Percentiles rank a stretch among this genome's conserved stretches.
These are phyloP conservation scores for Dolichotis patagonum DNA, from an alignment of 2,113 vertebrate genomes.

Conservation along the genomic window DNA sequence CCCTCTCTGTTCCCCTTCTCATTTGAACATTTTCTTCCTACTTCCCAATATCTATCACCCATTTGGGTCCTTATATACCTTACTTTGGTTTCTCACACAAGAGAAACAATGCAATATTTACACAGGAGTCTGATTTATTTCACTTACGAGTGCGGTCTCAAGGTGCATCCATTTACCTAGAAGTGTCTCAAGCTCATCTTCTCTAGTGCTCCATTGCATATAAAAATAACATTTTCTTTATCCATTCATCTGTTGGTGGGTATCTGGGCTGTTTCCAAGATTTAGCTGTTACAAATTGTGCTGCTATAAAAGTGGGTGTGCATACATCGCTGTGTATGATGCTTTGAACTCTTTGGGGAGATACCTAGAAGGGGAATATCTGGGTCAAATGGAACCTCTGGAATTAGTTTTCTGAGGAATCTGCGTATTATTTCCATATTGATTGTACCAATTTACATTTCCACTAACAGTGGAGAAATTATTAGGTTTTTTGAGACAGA, in stretches of 20 bases:
- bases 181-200: not conserved
- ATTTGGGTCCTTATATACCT: not conserved
- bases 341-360: not conserved
- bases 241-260: not conserved
- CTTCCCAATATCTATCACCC: not conserved
- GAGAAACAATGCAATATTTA: not conserved
- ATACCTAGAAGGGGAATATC: not conserved
- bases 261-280: not conserved
- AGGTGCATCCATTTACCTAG: not conserved
- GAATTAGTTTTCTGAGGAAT: not conserved
- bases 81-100: not conserved
- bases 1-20: not conserved
- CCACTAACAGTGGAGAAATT: not conserved
- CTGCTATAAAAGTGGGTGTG: not conserved
- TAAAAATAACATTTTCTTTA: not conserved
- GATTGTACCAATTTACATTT: not conserved
- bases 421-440: not conserved
- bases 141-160: not conserved
- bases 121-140: not conserved
- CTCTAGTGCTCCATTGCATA: not conserved
- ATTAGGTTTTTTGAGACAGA: not conserved
- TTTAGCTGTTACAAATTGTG: not conserved
- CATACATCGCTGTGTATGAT: not conserved
- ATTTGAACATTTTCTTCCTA: not conserved
- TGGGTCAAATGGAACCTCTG: not conserved